These are phyloP conservation scores for Ptychoptera albimana DNA, from an alignment of 2,888 invertebrate genomes.

Conservation along the genomic window DNA sequence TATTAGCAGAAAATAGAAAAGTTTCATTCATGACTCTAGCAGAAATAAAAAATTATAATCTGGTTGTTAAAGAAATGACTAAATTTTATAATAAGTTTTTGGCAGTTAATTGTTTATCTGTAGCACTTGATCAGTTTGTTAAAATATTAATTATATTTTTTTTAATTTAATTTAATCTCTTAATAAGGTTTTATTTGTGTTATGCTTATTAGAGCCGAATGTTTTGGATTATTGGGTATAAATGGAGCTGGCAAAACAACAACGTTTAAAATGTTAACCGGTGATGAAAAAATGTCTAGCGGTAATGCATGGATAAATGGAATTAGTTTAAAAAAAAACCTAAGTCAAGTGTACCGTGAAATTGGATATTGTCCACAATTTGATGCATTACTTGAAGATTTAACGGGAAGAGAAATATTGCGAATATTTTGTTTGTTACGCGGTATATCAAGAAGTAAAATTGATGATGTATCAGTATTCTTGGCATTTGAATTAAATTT, in stretches of 20 bases:
- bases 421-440: constrained; percentile 46
- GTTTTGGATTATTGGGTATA: constrained; percentile 67
- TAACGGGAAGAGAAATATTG: constrained; percentile 54
- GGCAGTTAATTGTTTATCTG: constrained; percentile 63
- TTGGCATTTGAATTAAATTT: constrained; percentile 43
- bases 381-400: constrained; percentile 52
- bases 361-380: constrained; percentile 65
- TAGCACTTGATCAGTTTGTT: constrained; percentile 30
- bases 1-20: constrained; percentile 35
- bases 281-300: constrained; percentile 52
- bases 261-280: constrained; percentile 83
- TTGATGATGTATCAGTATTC: constrained; percentile 22
- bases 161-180: constrained; percentile 26
- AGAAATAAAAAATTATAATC: constrained; percentile 30
- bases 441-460: constrained; percentile 35
- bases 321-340: constrained; percentile 33
- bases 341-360: constrained; percentile 41
- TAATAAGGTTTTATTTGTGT: no score
- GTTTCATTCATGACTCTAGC: constrained; percentile 27
- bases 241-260: constrained; percentile 81
- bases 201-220: constrained; percentile 45
- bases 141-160: constrained; percentile 1
- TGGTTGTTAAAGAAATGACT: constrained; percentile 47
- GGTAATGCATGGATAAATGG: constrained; percentile 56
- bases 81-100: constrained; percentile 59